Evolutionary conservation across 2,797 vertebrate species (phyloP), one percentile per base, ranked within the genome.

Genomic region (Harpagifer antarcticus): DNA sequence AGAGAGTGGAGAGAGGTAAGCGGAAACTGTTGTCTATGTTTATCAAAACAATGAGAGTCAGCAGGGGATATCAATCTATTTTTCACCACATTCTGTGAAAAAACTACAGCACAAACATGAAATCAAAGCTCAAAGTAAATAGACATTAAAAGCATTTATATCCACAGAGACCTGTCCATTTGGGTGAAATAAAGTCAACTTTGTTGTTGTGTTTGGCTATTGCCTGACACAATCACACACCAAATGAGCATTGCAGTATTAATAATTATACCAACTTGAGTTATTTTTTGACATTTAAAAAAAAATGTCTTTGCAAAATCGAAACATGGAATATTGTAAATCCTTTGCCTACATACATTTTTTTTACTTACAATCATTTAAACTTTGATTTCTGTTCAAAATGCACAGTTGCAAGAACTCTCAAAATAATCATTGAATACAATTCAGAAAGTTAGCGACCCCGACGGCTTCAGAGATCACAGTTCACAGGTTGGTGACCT

Each of bases 31-130:
- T 82, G 76, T 67, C 68, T 71, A 52, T 78, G 78, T 88, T 88
- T 85, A 89, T 88, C 84, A 87, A 86, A 89, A 90, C 81, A 88
- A 82, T 85, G 55, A 23, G 52, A 72, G 76, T 85, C 83, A 86
- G 68, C 72, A 15, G 72, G 86, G 83, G 68, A 85, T 77, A 72
- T 57, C 65, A 71, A 78, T 89, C 67, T 81, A 71, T 77, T 90
- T 86, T 85, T 74, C 60, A 79, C 50, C 71, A 74, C 68, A 68
- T 74, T 79, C 54, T 52, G 73, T 64, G 65, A 78, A 77, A 80
- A 56, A 67, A 58, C 76, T 58, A 63, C 55, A 59, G 49, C 16
- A 37, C 53, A 70, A 72, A 76, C 64, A 73, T 67, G 48, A 74
- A 74, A 60, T 33, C 20, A 68, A 73, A 81, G 42, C 77, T 84